Base-by-base conservation (phyloP, 2,888 invertebrate species). In the Agriopis marginaria region DNA sequence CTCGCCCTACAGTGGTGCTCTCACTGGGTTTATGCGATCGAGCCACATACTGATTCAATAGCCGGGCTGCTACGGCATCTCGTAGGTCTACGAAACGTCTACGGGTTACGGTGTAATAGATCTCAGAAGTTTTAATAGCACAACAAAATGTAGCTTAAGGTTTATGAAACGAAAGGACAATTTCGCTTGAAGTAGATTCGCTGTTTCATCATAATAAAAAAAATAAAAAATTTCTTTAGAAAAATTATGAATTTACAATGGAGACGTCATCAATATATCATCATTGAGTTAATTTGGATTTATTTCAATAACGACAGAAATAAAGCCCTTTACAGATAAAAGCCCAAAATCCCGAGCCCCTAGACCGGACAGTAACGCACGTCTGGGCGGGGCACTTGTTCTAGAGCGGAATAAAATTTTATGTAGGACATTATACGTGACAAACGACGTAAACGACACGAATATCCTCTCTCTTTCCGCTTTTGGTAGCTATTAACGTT, bases 351-450 rank as follows among this genome's bases (percentile, higher is more conserved):
- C n/a, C 66, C 72, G 74, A 79, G 79, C 79, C 76, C 82, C 77
- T 80, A 77, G 79, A 83, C 81, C 84, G 89, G 88, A 86, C 87
- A 81, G 79, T 79, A 82, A 82, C 80, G 82, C 81, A 80, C 82
- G 83, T 79, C 82, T 82, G 82, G 79, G 81, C 84, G 82, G 72
- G 70, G 81, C 86, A 84, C 83, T 83, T 85, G 83, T 86, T 86
- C 85, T 85, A 85, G 82, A 84, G 81, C 82, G 82, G 86, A 87
- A 89, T 89, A 89, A 88, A 88, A 86, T 88, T 88, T 89, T 89
- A 89, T 88, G 86, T 86, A 63, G 83, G 82, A 85, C 87, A 90
- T 89, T 90, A 89, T 88, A 87, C 83, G 86, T 88, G 88, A 90
- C 86, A 88, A 90, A 88, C 86, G 87, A 86, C 83, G 80, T 77